Evolutionary conservation across 2,113 vertebrate genomes (phyloP).

Genomic region (Proterorhinus semilunaris): DNA sequence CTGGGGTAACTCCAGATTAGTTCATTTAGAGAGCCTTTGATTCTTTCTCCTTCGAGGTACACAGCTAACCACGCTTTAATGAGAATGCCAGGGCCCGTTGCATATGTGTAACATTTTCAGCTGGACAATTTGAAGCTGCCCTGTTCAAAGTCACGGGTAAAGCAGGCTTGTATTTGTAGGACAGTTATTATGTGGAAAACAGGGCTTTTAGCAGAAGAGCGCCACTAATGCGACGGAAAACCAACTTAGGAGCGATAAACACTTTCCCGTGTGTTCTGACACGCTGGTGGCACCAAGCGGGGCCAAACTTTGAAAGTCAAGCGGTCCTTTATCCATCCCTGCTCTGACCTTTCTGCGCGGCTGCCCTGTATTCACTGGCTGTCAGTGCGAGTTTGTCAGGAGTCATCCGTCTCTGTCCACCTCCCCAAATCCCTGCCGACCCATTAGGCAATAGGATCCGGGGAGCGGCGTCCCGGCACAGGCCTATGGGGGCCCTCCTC

Average conservation of each 20-base stretch:
- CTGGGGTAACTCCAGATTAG: slow-evolving; percentile 68
- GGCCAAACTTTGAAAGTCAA: slow-evolving; percentile 92
- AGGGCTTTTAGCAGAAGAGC: slow-evolving; percentile 7
- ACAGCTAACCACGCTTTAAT: slow-evolving; percentile 55
- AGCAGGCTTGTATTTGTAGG: neutral
- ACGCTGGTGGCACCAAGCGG: slow-evolving; percentile 60
- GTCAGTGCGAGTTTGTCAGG: slow-evolving; percentile 86
- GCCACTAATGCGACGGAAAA: slow-evolving; percentile 38
- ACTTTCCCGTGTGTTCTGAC: slow-evolving; percentile 44
- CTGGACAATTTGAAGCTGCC: slow-evolving; percentile 16
- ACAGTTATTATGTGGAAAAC: neutral
- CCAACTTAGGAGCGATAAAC: slow-evolving; percentile 56
- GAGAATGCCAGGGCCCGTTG: slow-evolving; percentile 40
- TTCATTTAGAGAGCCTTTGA: slow-evolving; percentile 67
- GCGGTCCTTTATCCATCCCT: slow-evolving; percentile 77
- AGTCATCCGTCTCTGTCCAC: slow-evolving; percentile 89
- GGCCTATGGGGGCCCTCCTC: slow-evolving; percentile 65
- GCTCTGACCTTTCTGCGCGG: slow-evolving; percentile 90
- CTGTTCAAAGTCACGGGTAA: slow-evolving; percentile 8
- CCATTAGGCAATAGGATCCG: slow-evolving; percentile 86
- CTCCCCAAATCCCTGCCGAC: slow-evolving; percentile 80
- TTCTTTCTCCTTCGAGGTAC: slow-evolving; percentile 59
- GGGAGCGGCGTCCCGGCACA: slow-evolving; percentile 76
- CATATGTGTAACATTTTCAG: slow-evolving; percentile 34
- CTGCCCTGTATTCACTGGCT: slow-evolving; percentile 85